Evolutionary conservation across 1,140 invertebrate genomes (phyloP).

Genomic region (Hylaeus volcanicus): DNA sequence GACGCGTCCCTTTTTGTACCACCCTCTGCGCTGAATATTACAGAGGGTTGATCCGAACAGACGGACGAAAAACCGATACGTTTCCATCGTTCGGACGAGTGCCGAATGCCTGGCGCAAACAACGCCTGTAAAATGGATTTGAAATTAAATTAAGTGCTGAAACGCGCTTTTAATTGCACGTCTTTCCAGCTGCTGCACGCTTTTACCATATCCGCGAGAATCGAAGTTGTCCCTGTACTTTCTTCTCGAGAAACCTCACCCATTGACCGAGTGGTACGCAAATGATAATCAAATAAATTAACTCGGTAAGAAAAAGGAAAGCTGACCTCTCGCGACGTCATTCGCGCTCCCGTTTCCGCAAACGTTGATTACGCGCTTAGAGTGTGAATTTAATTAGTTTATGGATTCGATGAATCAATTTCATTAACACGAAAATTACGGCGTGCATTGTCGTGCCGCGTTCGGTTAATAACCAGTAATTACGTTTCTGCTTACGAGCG

Average conservation of each 20-base stretch:
- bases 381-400: constrained; percentile 16
- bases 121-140: constrained; percentile 41
- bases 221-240: not conserved
- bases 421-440: constrained; percentile 29
- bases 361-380: constrained; percentile 11
- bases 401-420: constrained; percentile 38
- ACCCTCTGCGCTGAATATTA: not conserved
- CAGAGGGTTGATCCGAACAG: not conserved
- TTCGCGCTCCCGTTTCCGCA: too few relatives aligned
- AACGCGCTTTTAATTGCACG: constrained; percentile 57
- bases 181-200: constrained; percentile 17
- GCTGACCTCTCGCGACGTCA: not conserved
- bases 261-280: constrained; percentile 17
- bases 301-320: not conserved
- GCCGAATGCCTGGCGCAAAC: constrained; percentile 1
- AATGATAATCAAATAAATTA: not conserved
- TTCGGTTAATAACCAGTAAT: constrained; percentile 51
- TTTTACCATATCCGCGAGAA: constrained; percentile 12
- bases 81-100: not conserved
- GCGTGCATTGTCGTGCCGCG: not conserved
- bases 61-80: constrained; percentile 26
- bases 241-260: not conserved
- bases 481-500: constrained; percentile 39
- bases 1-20: not conserved
- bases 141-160: constrained; percentile 54